phyloP scores from a whole-genome alignment of 2,888 invertebrate genomes.

The Adelphocoris suturalis region DNA sequence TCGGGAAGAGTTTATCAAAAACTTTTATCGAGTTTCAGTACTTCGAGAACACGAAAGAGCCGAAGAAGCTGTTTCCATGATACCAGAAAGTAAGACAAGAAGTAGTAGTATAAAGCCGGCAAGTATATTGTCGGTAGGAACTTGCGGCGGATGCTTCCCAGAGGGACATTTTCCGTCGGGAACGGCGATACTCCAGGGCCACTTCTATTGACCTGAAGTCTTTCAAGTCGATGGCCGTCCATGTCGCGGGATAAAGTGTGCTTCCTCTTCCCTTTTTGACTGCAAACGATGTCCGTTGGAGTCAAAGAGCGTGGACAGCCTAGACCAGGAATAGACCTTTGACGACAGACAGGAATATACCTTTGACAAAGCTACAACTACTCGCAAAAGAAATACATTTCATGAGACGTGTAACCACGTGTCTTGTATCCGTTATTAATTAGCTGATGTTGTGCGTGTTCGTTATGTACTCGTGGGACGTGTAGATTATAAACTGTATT shows the following conservation, averaged over 20 bases:
- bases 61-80: background rate
- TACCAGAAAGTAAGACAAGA: constrained; percentile 25
- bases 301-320: background rate
- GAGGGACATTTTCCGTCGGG: constrained; percentile 6
- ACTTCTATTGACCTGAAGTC: constrained; percentile 29
- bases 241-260: background rate
- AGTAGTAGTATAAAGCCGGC: background rate
- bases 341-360: no score
- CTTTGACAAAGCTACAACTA: no score
- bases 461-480: no score
- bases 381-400: constrained; percentile 34
- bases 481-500: no score
- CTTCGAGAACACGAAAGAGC: background rate
- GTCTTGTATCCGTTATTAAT: no score
- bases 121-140: constrained; percentile 38
- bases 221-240: background rate
- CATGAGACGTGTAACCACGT: no score
- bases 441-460: no score
- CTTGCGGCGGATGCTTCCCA: background rate
- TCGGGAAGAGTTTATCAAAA: background rate
- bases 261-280: background rate
- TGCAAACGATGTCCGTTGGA: background rate
- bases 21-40: background rate
- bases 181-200: background rate
- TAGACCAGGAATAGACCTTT: no score